phyloP scores from a whole-genome alignment of 2,797 vertebrate genomes.

The Coregonus suidteri region DNA sequence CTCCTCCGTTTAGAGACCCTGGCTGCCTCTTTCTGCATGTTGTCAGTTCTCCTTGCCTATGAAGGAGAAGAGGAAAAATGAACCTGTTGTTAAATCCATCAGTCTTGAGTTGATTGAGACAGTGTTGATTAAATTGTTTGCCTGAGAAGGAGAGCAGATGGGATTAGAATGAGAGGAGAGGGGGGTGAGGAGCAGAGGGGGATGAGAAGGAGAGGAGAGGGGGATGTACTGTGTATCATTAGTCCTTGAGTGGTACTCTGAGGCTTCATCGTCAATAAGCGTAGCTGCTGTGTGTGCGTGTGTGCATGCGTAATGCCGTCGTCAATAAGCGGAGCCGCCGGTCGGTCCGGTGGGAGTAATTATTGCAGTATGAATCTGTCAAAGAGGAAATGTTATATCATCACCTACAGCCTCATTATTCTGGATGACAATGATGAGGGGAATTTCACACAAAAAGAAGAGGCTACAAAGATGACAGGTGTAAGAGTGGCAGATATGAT shows the following conservation, averaged over 20 bases:
- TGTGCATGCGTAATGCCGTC: not conserved
- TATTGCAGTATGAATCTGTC: conserved; percentile 67
- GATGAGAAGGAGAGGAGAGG: conserved; percentile 8
- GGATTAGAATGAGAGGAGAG: too few relatives aligned
- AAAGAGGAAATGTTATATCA: conserved; percentile 66
- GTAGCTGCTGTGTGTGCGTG: not conserved
- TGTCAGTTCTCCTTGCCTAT: conserved; percentile 49
- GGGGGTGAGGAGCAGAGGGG: too few relatives aligned
- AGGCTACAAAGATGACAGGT: conserved; percentile 24
- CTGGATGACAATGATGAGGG: conserved; percentile 60
- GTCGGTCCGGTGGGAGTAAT: conserved; percentile 77
- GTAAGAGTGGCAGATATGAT: not conserved
- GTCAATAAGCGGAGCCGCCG: conserved; percentile 41
- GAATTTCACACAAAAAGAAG: conserved; percentile 55
- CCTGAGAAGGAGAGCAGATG: conserved; percentile 46
- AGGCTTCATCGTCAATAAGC: conserved; percentile 68
- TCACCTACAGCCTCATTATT: conserved; percentile 73
- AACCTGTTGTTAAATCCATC: conserved; percentile 76
- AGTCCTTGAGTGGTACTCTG: conserved; percentile 65
- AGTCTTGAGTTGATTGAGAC: conserved; percentile 65
- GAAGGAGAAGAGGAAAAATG: conserved; percentile 59
- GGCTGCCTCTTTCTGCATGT: conserved; percentile 48
- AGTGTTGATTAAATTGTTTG: conserved; percentile 70
- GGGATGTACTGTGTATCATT: conserved; percentile 39
- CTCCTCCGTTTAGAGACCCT: conserved; percentile 44